phyloP scores from a whole-genome alignment of 1,140 invertebrate genomes.

The Drosophila nigrodunni region DNA sequence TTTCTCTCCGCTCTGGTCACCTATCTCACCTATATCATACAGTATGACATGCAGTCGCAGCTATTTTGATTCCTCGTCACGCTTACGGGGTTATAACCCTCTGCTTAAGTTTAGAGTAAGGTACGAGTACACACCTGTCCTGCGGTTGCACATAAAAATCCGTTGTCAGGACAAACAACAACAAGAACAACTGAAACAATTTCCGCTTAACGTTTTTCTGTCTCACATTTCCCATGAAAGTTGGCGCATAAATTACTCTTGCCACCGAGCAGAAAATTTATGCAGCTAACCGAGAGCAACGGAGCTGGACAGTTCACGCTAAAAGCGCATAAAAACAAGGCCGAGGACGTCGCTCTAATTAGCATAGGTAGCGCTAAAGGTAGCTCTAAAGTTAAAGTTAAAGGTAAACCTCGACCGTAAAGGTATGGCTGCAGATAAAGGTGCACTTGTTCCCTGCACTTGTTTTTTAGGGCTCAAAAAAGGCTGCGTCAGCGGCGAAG shows the following conservation, averaged over 20 bases:
- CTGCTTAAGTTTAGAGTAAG: slow-evolving; percentile 21
- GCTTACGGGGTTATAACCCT: slow-evolving; percentile 44
- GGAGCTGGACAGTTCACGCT: slow-evolving; percentile 67
- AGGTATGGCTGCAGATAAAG: slow-evolving; percentile 36
- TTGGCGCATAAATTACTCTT: slow-evolving; percentile 72
- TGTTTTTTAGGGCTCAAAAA: slow-evolving; percentile 37
- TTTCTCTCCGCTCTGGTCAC: slow-evolving; percentile 65
- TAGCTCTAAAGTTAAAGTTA: slow-evolving; percentile 33
- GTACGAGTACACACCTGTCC: slow-evolving; percentile 61
- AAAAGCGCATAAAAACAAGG: slow-evolving; percentile 79
- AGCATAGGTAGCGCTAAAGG: slow-evolving; percentile 61
- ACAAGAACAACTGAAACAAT: slow-evolving; percentile 27
- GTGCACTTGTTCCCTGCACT: slow-evolving; percentile 68
- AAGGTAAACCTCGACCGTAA: slow-evolving; percentile 1
- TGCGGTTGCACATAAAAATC: slow-evolving; percentile 60
- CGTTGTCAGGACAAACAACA: slow-evolving; percentile 61
- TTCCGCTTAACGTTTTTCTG: slow-evolving; percentile 76
- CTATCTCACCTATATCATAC: slow-evolving; percentile 65
- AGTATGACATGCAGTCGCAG: slow-evolving; percentile 47
- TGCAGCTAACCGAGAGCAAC: slow-evolving; percentile 49
- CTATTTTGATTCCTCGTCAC: slow-evolving; percentile 62
- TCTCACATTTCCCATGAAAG: slow-evolving; percentile 72
- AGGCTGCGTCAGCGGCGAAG: slow-evolving; percentile 31
- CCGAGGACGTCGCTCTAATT: slow-evolving; percentile 80
- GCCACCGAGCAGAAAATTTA: slow-evolving; percentile 77